Evolutionary conservation across 2,888 invertebrate genomes (phyloP).

Genomic region (Hirtodrosophila alboralis): DNA sequence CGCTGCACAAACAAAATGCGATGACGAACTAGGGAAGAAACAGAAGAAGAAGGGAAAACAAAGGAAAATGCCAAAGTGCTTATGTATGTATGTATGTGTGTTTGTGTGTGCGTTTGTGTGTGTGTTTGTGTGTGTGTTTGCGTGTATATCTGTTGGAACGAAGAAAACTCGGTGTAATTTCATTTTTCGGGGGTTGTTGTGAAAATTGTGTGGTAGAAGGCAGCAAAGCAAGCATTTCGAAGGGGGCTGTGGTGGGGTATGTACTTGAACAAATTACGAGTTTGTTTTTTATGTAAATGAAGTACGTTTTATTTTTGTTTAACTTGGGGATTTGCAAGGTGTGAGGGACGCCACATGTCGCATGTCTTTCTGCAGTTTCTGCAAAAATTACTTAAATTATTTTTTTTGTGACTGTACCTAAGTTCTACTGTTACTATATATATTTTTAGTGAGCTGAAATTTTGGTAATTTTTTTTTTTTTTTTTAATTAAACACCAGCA

Average conservation of each 20-base stretch:
- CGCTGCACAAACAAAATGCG: constrained; percentile 54
- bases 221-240: neutral
- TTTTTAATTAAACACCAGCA: no score
- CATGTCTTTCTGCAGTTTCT: no score
- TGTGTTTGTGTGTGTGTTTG: constrained; percentile 32
- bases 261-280: constrained; percentile 54
- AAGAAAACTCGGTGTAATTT: constrained; percentile 36
- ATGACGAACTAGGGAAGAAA: constrained; percentile 13
- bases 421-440: constrained; percentile 7
- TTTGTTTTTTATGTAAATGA: constrained; percentile 59
- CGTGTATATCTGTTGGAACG: constrained; percentile 31
- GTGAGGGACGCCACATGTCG: no score
- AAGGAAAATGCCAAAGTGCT: constrained; percentile 48
- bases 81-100: constrained; percentile 12
- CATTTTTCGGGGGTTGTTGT: constrained; percentile 65
- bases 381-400: no score
- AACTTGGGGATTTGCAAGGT: constrained; percentile 35
- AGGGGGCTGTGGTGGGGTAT: constrained; percentile 21
- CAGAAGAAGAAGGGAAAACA: constrained; percentile 35
- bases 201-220: constrained; percentile 20
- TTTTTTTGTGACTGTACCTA: neutral
- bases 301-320: constrained; percentile 57
- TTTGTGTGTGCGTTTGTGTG: constrained; percentile 23
- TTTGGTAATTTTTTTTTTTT: neutral
- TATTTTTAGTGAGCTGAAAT: no score